These are phyloP conservation scores for Hiodon tergisus DNA, from an alignment of 2,113 vertebrate genomes.

Conservation along the genomic window DNA sequence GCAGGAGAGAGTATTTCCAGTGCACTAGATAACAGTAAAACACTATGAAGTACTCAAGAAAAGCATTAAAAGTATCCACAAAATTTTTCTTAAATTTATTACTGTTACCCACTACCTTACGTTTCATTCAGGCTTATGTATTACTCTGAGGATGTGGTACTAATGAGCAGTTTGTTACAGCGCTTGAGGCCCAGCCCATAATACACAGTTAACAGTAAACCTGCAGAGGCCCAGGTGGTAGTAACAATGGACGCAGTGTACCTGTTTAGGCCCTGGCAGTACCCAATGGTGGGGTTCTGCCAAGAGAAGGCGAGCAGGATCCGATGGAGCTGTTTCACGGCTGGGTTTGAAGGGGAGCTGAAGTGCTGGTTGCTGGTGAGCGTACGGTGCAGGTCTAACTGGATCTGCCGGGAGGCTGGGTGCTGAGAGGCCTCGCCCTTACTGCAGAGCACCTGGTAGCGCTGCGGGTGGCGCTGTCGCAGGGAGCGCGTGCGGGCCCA, in stretches of 20 bases:
- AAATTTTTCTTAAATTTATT: too few relatives aligned
- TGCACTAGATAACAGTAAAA: too few relatives aligned
- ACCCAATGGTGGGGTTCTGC: conserved; percentile 86
- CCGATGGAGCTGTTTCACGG: conserved; percentile 76
- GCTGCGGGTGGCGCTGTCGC: conserved; percentile 48
- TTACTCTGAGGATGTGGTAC: too few relatives aligned
- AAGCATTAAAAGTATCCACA: conserved; percentile 1
- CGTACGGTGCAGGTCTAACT: conserved; percentile 87
- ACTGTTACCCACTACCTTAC: too few relatives aligned
- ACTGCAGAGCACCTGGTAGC: conserved; percentile 70
- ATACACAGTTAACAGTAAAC: conserved; percentile 2
- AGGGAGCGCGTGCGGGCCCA: conserved; percentile 49
- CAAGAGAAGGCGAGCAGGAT: conserved; percentile 87
- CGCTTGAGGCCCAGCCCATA: background rate
- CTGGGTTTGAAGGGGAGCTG: conserved; percentile 70
- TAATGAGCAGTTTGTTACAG: background rate
- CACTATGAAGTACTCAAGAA: background rate
- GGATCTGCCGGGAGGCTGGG: conserved; percentile 81
- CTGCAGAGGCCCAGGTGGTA: background rate
- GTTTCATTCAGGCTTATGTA: too few relatives aligned
- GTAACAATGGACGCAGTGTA: conserved; percentile 31
- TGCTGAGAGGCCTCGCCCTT: conserved; percentile 63
- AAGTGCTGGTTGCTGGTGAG: conserved; percentile 86
- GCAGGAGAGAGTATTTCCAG: too few relatives aligned
- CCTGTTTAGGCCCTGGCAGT: conserved; percentile 96